phyloP scores from a whole-genome alignment of 2,888 invertebrate species.

The Fragum sueziense region DNA sequence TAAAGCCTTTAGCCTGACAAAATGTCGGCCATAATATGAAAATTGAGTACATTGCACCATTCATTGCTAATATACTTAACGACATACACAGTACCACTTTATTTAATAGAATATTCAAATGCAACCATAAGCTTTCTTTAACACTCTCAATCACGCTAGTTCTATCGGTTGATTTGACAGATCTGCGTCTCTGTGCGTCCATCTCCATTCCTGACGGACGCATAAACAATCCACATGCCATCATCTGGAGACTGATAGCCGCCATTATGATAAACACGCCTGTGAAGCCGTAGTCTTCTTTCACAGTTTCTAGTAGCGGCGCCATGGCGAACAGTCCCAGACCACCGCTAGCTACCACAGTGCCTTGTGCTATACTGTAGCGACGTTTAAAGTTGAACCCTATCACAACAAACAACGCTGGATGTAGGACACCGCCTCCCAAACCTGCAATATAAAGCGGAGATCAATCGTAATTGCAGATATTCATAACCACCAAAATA shows the following conservation, averaged over 20 bases:
- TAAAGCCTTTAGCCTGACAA: neutral
- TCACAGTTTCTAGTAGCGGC: slow-evolving; percentile 34
- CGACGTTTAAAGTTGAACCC: slow-evolving; percentile 48
- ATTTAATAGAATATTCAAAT: neutral
- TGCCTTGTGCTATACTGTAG: slow-evolving; percentile 49
- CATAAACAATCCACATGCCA: slow-evolving; percentile 35
- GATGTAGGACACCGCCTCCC: slow-evolving; percentile 46
- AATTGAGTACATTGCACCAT: slow-evolving; percentile 14
- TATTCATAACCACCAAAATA: too few relatives aligned
- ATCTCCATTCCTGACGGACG: slow-evolving; percentile 16
- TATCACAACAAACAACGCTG: slow-evolving; percentile 22
- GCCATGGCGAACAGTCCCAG: slow-evolving; percentile 50
- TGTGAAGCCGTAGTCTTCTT: slow-evolving; percentile 33
- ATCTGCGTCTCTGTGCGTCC: neutral
- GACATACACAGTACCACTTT: slow-evolving; percentile 2
- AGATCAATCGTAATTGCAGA: neutral
- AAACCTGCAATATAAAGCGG: slow-evolving; percentile 32
- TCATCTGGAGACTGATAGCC: slow-evolving; percentile 42
- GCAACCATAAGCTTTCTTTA: neutral
- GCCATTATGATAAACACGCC: slow-evolving; percentile 48
- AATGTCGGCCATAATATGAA: slow-evolving; percentile 16
- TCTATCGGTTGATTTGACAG: neutral
- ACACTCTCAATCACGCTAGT: neutral
- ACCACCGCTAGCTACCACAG: slow-evolving; percentile 45
- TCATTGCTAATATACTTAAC: slow-evolving; percentile 5